phyloP scores from a whole-genome alignment of 1,140 invertebrate species.

The Chironomus striatipennis region DNA sequence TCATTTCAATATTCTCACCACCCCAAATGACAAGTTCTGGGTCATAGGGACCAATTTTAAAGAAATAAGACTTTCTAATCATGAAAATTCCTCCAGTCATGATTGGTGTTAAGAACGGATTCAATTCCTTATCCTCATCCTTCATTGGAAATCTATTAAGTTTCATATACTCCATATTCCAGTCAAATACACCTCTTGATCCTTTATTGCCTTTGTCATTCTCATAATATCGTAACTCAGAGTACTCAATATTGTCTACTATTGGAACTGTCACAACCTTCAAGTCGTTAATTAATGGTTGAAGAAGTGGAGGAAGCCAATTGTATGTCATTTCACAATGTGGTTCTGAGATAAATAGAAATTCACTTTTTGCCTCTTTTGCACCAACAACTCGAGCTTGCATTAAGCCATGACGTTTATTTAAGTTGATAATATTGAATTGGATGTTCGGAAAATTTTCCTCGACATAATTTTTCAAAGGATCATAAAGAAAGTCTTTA shows the following conservation, averaged over 20 bases:
- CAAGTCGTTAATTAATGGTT: slow-evolving; percentile 62
- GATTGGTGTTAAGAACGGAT: slow-evolving; percentile 74
- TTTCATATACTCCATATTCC: slow-evolving; percentile 45
- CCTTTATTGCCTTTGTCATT: slow-evolving; percentile 16
- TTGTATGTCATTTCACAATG: slow-evolving; percentile 85
- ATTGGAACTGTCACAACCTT: slow-evolving; percentile 75
- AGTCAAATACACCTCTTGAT: not conserved
- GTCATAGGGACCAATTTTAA: slow-evolving; percentile 94
- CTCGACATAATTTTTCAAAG: slow-evolving; percentile 65
- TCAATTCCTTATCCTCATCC: slow-evolving; percentile 58
- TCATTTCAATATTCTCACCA: slow-evolving; percentile 94
- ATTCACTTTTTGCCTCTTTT: slow-evolving; percentile 65
- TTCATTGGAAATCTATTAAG: slow-evolving; percentile 49
- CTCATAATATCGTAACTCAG: not conserved
- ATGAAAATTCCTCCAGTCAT: slow-evolving; percentile 95
- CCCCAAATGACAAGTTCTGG: slow-evolving; percentile 88
- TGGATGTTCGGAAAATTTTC: slow-evolving; percentile 59
- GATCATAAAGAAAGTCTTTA: slow-evolving; percentile 57
- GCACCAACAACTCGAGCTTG: slow-evolving; percentile 80
- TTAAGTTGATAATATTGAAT: slow-evolving; percentile 64
- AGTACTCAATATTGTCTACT: slow-evolving; percentile 48
- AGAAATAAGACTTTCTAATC: slow-evolving; percentile 85
- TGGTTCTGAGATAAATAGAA: slow-evolving; percentile 87
- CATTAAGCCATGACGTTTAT: slow-evolving; percentile 73
- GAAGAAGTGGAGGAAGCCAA: slow-evolving; percentile 67